Conservation (phyloP, 2,797 vertebrate genomes). For the Okamejei kenojei region DNA sequence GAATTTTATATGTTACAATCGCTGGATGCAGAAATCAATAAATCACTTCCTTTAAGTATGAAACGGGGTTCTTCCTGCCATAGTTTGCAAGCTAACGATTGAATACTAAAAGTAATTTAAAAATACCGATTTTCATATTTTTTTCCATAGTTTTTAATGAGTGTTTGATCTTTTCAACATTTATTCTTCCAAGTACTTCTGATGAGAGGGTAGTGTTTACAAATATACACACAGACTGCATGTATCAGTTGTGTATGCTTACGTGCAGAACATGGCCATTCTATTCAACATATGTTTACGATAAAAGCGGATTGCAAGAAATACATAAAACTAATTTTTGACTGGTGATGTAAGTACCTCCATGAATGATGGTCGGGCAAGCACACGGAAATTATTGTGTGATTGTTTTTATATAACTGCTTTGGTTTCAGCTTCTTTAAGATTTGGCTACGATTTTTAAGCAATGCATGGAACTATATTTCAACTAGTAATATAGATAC, state of each 20-base stretch:
- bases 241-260: neutral
- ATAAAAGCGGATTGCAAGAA: neutral
- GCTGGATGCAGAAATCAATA: neutral
- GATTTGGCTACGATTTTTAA: neutral
- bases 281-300: neutral
- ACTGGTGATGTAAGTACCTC: neutral
- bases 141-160: neutral
- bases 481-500: too few species aligned
- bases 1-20: neutral
- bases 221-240: neutral
- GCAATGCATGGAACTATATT: too few species aligned
- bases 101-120: neutral
- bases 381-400: neutral
- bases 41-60: neutral
- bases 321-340: neutral
- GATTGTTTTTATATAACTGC: neutral
- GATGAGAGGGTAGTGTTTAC: neutral
- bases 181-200: neutral
- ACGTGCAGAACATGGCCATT: neutral
- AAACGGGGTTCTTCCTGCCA: too few species aligned
- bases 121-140: neutral
- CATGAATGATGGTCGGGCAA: neutral
- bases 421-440: too few species aligned
- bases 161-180: neutral
- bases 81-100: neutral